Base-by-base conservation (phyloP, 2,797 vertebrate genomes). In the Heliangelus exortis region DNA sequence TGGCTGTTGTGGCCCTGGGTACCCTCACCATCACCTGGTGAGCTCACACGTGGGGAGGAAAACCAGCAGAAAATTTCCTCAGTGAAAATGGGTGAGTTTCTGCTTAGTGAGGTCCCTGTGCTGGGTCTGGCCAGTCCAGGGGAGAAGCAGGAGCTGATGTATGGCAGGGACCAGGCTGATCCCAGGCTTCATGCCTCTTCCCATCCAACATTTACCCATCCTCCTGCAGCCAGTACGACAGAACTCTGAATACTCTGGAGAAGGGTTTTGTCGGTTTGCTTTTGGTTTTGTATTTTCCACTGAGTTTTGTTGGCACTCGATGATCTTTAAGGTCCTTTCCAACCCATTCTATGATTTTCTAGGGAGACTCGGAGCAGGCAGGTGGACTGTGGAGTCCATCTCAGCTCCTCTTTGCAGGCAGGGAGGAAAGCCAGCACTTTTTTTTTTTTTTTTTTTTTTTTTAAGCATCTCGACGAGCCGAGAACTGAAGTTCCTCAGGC, bases 211-310 rank as follows among this genome's bases (percentile, higher is more conserved):
- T 53, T 39, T 41, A 13, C 10, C 39, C 23, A 36, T 58, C 23
- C 43, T 53, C 36, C 10, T 4, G 18, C 5, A 23, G n/a, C 3
- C 2, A 1, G 26, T 0, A 0, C 15, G 58, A 6, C 26, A 9
- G 55, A 26, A 7, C 20, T 58, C 36, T 34, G n/a, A 34, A 14
- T 11, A 2, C 13, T n/a, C 18, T 31, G 34, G 22, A 22, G 29
- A 31, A 12, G 11, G 4, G 8, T 2, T 77, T 43, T 58, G 36
- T 39, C 11, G 39, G 39, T 39, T 39, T 39, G 39, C 5, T 39
- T 39, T 39, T 39, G 39, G 39, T 11, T 39, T 39, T 39, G 39
- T 39, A 39, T 39, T 39, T 39, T 39, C 39, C 39, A 12, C 39
- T 39, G 39, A 39, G 39, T 39, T 39, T 39, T 36, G 36, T 36